These are phyloP conservation scores for Hetaerina titia DNA, from an alignment of 2,888 invertebrate genomes.

Conservation along the genomic window DNA sequence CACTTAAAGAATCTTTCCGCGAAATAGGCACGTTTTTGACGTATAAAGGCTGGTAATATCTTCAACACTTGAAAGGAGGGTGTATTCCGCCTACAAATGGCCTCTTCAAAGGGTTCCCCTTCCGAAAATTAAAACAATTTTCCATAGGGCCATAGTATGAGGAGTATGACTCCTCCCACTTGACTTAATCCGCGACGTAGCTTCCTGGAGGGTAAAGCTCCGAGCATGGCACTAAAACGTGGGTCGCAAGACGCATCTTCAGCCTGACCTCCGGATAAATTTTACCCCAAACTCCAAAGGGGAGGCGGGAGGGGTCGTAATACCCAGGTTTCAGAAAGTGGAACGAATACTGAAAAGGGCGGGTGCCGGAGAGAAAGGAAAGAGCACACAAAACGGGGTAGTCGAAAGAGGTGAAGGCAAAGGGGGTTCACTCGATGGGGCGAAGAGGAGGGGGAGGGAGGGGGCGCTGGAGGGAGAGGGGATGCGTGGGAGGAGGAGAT, in stretches of 20 bases:
- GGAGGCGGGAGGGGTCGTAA: background rate
- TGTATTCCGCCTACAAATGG: no score
- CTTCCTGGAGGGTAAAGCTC: background rate
- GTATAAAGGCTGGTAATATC: no score
- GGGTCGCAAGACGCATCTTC: background rate
- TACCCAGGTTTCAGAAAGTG: background rate
- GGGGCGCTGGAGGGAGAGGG: background rate
- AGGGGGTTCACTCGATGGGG: background rate
- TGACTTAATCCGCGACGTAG: background rate
- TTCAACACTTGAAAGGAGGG: no score
- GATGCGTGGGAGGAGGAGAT: background rate
- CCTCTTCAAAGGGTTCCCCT: no score
- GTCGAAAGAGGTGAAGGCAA: background rate
- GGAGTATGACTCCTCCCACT: background rate
- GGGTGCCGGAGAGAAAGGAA: background rate
- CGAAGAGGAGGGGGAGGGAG: background rate
- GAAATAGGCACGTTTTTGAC: no score
- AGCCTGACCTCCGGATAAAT: background rate
- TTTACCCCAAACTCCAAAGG: background rate
- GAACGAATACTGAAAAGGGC: background rate
- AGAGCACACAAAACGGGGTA: background rate
- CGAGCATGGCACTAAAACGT: background rate
- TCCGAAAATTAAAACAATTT: no score
- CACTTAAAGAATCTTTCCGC: no score
- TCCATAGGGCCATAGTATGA: background rate